Evolutionary conservation across 2,888 invertebrate genomes (phyloP).

Genomic region (Ochropleura leucogaster): DNA sequence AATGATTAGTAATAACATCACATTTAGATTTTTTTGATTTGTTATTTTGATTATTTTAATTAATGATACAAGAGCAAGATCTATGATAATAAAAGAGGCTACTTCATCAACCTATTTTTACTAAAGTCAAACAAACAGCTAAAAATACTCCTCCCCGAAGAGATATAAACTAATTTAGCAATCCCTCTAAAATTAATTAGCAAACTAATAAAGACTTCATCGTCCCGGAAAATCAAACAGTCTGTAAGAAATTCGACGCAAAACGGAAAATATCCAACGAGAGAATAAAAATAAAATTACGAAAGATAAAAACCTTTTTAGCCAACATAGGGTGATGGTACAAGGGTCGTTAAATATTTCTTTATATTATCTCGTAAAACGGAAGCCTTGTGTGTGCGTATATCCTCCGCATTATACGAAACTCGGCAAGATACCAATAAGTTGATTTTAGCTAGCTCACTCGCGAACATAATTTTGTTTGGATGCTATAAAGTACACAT

Average conservation of each 20-base stretch:
- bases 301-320: conserved; percentile 54
- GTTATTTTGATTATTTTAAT: too few species aligned
- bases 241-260: conserved; percentile 13
- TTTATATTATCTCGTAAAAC: conserved; percentile 54
- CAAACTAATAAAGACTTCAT: conserved; percentile 34
- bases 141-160: not conserved
- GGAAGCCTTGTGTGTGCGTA: conserved; percentile 36
- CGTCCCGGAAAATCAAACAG: conserved; percentile 41
- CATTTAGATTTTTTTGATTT: too few species aligned
- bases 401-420: conserved; percentile 35
- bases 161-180: conserved; percentile 13
- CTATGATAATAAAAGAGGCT: not conserved
- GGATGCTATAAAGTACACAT: conserved; percentile 51
- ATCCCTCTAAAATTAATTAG: conserved; percentile 34
- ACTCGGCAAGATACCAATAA: conserved; percentile 59
- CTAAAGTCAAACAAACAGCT: conserved; percentile 4
- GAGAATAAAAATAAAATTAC: conserved; percentile 55
- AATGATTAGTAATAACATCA: not conserved
- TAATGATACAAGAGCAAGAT: not conserved
- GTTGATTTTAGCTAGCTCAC: conserved; percentile 62
- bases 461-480: conserved; percentile 62
- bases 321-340: conserved; percentile 44
- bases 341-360: conserved; percentile 59
- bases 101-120: not conserved
- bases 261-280: conserved; percentile 34